phyloP scores from a whole-genome alignment of 2,888 invertebrate species.

The Peribatodes rhomboidaria region DNA sequence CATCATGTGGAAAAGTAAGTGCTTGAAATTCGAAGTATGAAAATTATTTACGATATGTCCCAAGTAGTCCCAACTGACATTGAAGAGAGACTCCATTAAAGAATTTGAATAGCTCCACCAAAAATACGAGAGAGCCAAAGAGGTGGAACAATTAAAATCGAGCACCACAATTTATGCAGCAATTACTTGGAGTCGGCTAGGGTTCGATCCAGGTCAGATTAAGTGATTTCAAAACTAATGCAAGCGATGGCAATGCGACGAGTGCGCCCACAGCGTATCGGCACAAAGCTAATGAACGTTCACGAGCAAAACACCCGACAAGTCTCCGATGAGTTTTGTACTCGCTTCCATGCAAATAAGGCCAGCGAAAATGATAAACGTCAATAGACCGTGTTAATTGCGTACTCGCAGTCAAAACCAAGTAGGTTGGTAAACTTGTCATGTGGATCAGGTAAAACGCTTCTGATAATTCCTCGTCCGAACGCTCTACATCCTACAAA shows the following conservation, averaged over 20 bases:
- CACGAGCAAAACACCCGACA: conserved; percentile 57
- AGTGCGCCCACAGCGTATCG: conserved; percentile 64
- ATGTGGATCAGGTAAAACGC: conserved; percentile 36
- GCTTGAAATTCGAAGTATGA: conserved; percentile 14
- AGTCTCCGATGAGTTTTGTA: conserved; percentile 55
- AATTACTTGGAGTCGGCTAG: conserved; percentile 78
- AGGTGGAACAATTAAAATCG: conserved; percentile 72
- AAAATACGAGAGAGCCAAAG: conserved; percentile 47
- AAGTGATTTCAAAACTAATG: conserved; percentile 84
- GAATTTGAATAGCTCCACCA: conserved; percentile 18
- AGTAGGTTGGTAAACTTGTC: conserved; percentile 9
- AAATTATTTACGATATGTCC: conserved; percentile 1
- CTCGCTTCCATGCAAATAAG: conserved; percentile 60
- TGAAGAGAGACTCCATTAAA: background rate
- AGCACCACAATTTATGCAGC: conserved; percentile 80
- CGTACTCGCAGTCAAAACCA: conserved; percentile 15
- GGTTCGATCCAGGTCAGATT: conserved; percentile 83
- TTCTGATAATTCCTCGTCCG: conserved; percentile 49
- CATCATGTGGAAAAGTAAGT: conserved; percentile 31
- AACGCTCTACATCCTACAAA: conserved; percentile 44
- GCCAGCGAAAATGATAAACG: conserved; percentile 39
- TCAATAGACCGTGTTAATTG: conserved; percentile 31
- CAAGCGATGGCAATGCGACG: conserved; percentile 75
- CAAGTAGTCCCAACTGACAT: conserved; percentile 5
- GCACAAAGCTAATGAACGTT: conserved; percentile 76